phyloP scores from a whole-genome alignment of 1,140 invertebrate species.

The Triops cancriformis region DNA sequence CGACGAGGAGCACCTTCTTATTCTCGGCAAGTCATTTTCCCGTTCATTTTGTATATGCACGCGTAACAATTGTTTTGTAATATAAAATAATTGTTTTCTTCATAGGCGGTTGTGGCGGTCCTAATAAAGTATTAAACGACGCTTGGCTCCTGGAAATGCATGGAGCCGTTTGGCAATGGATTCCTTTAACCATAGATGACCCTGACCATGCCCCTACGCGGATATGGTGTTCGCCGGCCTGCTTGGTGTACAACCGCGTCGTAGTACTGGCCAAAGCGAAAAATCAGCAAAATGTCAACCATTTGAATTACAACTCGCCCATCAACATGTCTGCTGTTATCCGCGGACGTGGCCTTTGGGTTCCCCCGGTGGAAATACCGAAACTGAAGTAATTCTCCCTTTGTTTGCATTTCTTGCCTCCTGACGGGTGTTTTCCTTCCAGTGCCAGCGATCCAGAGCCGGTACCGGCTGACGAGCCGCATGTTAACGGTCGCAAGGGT shows the following conservation, averaged over 20 bases:
- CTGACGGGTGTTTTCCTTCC: neutral
- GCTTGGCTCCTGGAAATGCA: conserved; percentile 58
- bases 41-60: no score
- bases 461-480: conserved; percentile 39
- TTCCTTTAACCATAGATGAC: conserved; percentile 61
- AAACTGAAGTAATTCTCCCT: conserved; percentile 33
- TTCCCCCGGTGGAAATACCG: conserved; percentile 32
- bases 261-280: conserved; percentile 49
- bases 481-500: conserved; percentile 31
- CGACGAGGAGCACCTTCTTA: conserved; percentile 37
- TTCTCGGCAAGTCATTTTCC: conserved; percentile 33
- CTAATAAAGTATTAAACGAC: conserved; percentile 59
- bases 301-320: conserved; percentile 20
- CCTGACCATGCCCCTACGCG: conserved; percentile 68
- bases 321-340: conserved; percentile 28
- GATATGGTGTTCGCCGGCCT: conserved; percentile 63
- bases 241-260: conserved; percentile 52
- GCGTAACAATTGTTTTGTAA: no score
- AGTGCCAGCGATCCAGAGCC: neutral
- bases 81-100: conserved; percentile 39
- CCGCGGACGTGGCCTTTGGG: conserved; percentile 31
- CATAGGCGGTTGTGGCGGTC: conserved; percentile 57
- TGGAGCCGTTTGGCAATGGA: conserved; percentile 65
- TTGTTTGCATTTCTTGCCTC: conserved; percentile 31
- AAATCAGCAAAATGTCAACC: neutral